phyloP scores from a whole-genome alignment of 2,888 invertebrate genomes.

The Conus canariensis region DNA sequence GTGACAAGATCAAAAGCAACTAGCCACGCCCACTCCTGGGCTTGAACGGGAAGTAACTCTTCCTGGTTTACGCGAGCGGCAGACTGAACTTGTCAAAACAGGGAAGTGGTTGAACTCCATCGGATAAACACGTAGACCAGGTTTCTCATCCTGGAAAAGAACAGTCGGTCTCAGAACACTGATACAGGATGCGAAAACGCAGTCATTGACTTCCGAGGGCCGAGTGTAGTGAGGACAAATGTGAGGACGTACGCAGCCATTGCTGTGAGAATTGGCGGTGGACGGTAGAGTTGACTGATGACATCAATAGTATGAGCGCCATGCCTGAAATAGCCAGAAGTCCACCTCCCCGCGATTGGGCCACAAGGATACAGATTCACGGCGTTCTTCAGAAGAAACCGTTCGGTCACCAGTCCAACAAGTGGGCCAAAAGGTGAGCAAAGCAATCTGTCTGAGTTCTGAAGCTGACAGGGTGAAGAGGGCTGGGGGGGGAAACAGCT shows the following conservation, averaged over 20 bases:
- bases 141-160: neutral
- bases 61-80: neutral
- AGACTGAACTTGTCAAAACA: neutral
- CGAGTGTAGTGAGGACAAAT: neutral
- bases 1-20: neutral
- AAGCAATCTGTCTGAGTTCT: neutral
- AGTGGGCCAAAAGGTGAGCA: conserved; percentile 71
- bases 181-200: neutral
- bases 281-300: too few species aligned
- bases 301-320: conserved; percentile 54
- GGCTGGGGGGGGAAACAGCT: too few species aligned
- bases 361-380: conserved; percentile 61
- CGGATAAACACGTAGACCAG: neutral
- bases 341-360: conserved; percentile 60
- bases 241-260: neutral
- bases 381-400: conserved; percentile 64
- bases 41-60: conserved; percentile 32
- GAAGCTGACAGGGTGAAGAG: too few species aligned
- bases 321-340: conserved; percentile 63
- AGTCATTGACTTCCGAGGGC: too few species aligned
- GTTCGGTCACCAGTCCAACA: conserved; percentile 64
- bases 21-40: neutral
- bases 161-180: neutral
- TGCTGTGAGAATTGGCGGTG: neutral
- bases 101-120: conserved; percentile 13